phyloP scores from a whole-genome alignment of 2,113 vertebrate genomes.

The Hemicordylus capensis region DNA sequence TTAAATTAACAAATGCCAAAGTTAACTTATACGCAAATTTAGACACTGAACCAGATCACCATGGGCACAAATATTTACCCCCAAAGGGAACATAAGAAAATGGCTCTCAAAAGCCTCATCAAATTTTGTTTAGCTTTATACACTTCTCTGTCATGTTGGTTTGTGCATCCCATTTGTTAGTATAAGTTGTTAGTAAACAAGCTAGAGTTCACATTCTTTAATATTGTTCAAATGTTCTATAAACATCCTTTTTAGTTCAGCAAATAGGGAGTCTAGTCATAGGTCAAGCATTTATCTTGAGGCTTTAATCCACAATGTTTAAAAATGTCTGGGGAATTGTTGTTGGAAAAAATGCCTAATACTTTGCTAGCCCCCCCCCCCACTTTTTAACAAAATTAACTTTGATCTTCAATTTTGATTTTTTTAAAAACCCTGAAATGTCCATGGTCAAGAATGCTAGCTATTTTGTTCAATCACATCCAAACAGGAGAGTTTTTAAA shows the following conservation, averaged over 20 bases:
- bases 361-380: neutral
- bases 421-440: conserved; percentile 35
- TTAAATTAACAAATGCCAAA: neutral
- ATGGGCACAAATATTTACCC: conserved; percentile 6
- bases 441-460: neutral
- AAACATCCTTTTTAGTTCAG: conserved; percentile 47
- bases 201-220: conserved; percentile 47
- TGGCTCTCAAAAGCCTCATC: neutral
- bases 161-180: conserved; percentile 31
- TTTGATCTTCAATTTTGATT: conserved; percentile 33
- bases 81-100: conserved; percentile 6
- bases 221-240: conserved; percentile 42
- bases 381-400: neutral
- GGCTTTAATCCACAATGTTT: conserved; percentile 34
- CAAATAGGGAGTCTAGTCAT: conserved; percentile 28
- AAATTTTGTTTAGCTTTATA: conserved; percentile 7
- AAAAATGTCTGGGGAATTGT: conserved; percentile 15
- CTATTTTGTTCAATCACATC: neutral
- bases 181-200: conserved; percentile 51
- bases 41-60: neutral
- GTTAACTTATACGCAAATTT: neutral
- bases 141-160: neutral
- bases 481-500: conserved; percentile 9
- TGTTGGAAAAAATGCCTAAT: neutral
- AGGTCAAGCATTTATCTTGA: conserved; percentile 21